Evolutionary conservation across 2,113 vertebrate species (phyloP).

Genomic region (Galbula dea): DNA sequence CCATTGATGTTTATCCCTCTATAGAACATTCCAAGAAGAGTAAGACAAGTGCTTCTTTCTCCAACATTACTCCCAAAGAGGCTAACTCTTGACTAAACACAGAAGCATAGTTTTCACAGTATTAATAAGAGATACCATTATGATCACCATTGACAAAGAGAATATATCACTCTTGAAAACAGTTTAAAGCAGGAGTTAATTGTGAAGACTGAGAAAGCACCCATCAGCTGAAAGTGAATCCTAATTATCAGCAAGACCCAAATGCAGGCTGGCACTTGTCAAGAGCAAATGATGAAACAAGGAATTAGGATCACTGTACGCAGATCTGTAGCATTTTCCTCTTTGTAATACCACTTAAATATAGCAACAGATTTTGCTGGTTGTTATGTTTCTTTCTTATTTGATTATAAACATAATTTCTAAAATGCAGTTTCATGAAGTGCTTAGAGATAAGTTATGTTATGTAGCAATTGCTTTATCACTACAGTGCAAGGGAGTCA

Average conservation of each 20-base stretch:
- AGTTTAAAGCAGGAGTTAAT: neutral
- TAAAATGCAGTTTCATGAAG: conserved; percentile 1
- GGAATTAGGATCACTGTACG: neutral
- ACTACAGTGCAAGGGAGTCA: neutral
- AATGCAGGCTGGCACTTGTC: neutral
- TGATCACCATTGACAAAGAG: neutral
- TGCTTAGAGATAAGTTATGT: neutral
- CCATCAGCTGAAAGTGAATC: neutral
- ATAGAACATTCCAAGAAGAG: neutral
- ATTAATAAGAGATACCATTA: neutral
- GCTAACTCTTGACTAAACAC: neutral
- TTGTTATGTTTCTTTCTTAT: neutral
- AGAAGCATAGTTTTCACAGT: neutral
- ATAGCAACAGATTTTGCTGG: neutral
- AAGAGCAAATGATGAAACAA: neutral
- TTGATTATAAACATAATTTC: conserved; percentile 47
- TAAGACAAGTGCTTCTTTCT: neutral
- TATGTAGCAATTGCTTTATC: neutral
- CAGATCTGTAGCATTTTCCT: neutral
- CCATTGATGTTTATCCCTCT: neutral
- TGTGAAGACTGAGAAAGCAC: neutral
- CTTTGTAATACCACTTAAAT: neutral
- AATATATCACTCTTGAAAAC: neutral
- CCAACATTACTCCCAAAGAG: neutral
- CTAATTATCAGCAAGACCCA: neutral